Conservation (phyloP, 2,113 vertebrate species). For the Ranitomeya variabilis region DNA sequence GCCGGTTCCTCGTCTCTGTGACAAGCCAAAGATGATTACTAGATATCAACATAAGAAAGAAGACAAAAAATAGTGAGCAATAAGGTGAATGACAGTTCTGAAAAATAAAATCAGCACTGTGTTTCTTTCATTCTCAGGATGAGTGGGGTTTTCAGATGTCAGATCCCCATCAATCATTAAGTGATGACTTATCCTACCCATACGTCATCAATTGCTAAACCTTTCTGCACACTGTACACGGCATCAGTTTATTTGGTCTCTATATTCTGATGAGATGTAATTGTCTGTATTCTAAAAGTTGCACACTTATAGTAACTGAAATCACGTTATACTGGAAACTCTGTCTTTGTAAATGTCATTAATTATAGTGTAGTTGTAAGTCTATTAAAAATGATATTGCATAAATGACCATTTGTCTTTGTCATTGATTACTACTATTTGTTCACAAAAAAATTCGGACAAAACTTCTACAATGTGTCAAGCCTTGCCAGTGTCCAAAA, state of each 20-base stretch:
- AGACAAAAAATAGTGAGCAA: not conserved
- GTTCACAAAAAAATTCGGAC: too few relatives aligned
- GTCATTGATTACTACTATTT: not conserved
- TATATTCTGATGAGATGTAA: not conserved
- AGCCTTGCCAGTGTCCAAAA: too few relatives aligned
- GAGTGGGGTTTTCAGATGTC: too few relatives aligned
- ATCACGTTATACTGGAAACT: not conserved
- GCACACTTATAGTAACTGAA: not conserved
- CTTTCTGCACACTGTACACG: not conserved
- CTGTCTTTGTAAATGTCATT: not conserved
- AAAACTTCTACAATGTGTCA: too few relatives aligned
- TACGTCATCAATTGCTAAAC: too few relatives aligned
- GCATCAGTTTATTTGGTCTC: not conserved
- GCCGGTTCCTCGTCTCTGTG: too few relatives aligned
- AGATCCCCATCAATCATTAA: too few relatives aligned
- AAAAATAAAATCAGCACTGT: not conserved
- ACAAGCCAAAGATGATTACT: not conserved
- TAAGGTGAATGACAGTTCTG: not conserved
- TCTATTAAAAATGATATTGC: slow-evolving; percentile 28
- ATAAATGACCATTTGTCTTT: not conserved
- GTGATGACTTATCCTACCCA: too few relatives aligned
- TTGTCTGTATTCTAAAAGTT: not conserved
- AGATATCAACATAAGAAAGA: not conserved
- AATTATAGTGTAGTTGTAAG: slow-evolving; percentile 9
- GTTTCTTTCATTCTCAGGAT: too few relatives aligned